Conservation (phyloP, 2,797 vertebrate species). For the Vultur gryphus region DNA sequence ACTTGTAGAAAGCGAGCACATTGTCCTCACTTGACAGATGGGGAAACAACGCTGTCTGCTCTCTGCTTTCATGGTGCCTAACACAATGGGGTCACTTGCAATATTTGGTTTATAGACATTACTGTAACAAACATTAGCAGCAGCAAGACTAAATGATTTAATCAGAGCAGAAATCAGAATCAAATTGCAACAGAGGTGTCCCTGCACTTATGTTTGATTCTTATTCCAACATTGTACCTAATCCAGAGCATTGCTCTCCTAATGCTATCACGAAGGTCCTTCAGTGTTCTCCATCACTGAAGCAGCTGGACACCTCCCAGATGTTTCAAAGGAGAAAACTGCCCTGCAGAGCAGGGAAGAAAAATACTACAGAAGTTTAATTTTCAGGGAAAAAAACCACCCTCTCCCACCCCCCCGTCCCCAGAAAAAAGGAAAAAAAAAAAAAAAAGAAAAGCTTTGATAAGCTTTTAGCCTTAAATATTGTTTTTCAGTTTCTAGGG, state of each 20-base stretch:
- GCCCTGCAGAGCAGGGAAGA: background rate
- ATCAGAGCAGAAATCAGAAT: background rate
- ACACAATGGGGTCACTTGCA: background rate
- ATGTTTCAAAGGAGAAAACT: background rate
- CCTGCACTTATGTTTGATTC: background rate
- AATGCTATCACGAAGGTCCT: background rate
- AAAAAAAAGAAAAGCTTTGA: background rate
- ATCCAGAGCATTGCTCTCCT: background rate
- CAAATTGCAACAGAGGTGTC: background rate
- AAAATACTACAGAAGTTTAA: background rate
- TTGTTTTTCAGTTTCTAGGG: background rate
- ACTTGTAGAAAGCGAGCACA: slow-evolving; percentile 4
- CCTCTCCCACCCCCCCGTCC: rapidly evolving
- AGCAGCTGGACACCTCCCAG: background rate
- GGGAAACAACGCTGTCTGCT: background rate
- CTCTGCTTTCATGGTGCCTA: background rate
- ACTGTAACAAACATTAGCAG: background rate
- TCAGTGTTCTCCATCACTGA: background rate
- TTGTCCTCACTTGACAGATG: slow-evolving; percentile 33
- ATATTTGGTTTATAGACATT: background rate
- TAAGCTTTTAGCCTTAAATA: background rate
- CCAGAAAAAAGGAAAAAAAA: background rate
- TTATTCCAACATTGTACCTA: background rate
- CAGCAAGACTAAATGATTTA: background rate
- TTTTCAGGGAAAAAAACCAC: background rate